Base-by-base conservation (phyloP, 1,140 invertebrate genomes). In the Goniozus legneri region DNA sequence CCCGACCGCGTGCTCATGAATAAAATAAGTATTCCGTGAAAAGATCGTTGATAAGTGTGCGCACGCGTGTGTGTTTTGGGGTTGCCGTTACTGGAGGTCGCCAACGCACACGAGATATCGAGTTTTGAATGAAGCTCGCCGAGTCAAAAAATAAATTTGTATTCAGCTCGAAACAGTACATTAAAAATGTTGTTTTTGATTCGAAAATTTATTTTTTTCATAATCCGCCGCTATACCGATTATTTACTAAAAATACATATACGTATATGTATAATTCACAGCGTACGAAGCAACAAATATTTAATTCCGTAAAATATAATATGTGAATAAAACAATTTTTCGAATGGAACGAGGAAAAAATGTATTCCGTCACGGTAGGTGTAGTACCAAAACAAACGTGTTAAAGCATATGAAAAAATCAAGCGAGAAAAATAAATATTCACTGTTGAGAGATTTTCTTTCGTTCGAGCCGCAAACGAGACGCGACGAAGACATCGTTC, bases 381-480 rank as follows among this genome's bases (percentile, higher is more conserved):
- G n/a, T n/a, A n/a, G n/a, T n/a, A n/a, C n/a, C n/a, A n/a, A n/a
- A n/a, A n/a, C n/a, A n/a, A n/a, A n/a, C n/a, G n/a, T n/a, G 24
- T 6, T 6, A 27, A 6, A 6, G 24, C 12, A 7, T 27, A 6
- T 6, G 12, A 27, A 12, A 13, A 33, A 13, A 33, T n/a, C 4
- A 14, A 4, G 4, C 32, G 32, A 8, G 32, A 12, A 33, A 13
- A 4, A 33, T 33, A 13, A 33, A 8, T 33, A 8, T n/a, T n/a
- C n/a, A 14, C n/a, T 8, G 32, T 49, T 50, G 40, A 45, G 50
- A 36, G 42, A 50, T 50, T 44, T 44, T 35, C 46, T 38, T 34
- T 37, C 41, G 18, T 36, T 12, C 18, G 21, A 50, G 27, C 35
- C 31, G 22, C 22, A 10, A 6, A 4, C 8, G 22, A 16, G 27